Base-by-base conservation (phyloP, 2,113 vertebrate genomes). In the Scomber japonicus region DNA sequence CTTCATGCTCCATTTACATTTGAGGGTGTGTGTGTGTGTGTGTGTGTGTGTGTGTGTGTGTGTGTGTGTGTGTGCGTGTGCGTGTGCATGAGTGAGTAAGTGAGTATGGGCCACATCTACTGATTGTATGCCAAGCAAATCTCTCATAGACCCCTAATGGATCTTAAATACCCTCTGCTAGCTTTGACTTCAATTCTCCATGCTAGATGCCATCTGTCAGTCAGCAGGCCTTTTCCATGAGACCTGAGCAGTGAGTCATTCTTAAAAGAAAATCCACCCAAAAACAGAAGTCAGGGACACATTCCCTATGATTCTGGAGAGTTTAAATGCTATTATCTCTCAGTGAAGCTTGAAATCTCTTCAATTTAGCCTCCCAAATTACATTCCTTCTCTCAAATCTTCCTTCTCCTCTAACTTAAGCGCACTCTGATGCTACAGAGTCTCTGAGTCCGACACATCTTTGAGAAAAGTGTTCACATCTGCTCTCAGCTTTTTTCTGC, bases 101-200 rank as follows among this genome's bases (percentile, higher is more conserved):
- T 61, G 66, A 49, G 55, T 84, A n/a, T 75, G 70, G 77, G 65
- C 77, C 74, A 57, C 45, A 62, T 87, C 76, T 59, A 63, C 70
- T 54, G 72, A 83, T 80, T 84, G 67, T 27, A 51, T 24, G 85
- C 89, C 92, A 88, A 90, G 89, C 84, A 79, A 78, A 84, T 78
- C 74, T 92, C 85, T 88, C 82, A 35, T 60, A 80, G 87, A 89
- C 61, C 75, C 85, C 87, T 92, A 92, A 93, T 93, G 92, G 89
- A 55, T 79, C 88, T 85, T 91, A 93, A 92, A 93, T 90, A 91
- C 77, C 84, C 83, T 60, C 30, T 51, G 88, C 84, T 75, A 86
- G 83, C 75, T 86, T 87, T 67, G 77, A 82, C 88, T 86, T 86
- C 77, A 85, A 19, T 82, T 81, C 88, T 84, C 76, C 4, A 3